Conservation (phyloP, 1,140 invertebrate genomes). For the Zaprionus africanus region DNA sequence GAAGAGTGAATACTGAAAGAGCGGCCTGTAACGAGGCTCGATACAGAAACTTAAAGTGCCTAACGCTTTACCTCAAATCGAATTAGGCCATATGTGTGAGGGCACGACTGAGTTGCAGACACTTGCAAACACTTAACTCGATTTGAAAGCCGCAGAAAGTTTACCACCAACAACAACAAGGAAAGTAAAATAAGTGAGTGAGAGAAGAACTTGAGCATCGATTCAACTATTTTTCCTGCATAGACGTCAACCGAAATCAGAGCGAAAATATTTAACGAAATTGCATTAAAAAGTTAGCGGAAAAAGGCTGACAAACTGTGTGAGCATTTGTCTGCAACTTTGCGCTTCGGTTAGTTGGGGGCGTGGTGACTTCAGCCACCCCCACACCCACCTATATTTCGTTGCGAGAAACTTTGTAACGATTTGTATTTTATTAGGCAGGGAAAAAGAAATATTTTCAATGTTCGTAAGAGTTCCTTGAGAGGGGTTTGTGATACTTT, state of each 20-base stretch:
- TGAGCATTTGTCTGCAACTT: slow-evolving; percentile 36
- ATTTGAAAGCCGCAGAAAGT: slow-evolving; percentile 70
- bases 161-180: slow-evolving; percentile 32
- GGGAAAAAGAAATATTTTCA: not conserved
- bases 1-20: not conserved
- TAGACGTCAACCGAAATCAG: slow-evolving; percentile 56
- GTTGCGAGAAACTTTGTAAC: not conserved
- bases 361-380: not conserved
- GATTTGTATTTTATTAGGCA: not conserved
- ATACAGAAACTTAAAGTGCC: slow-evolving; percentile 48
- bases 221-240: slow-evolving; percentile 54
- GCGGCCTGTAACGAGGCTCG: not conserved
- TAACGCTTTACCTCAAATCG: slow-evolving; percentile 65
- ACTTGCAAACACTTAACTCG: slow-evolving; percentile 71
- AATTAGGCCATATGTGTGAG: slow-evolving; percentile 64
- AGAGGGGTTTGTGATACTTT: not conserved
- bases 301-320: slow-evolving; percentile 58
- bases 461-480: not conserved
- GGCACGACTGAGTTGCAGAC: slow-evolving; percentile 43
- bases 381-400: not conserved
- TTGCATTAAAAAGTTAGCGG: slow-evolving; percentile 74
- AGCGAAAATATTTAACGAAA: slow-evolving; percentile 70
- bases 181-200: not conserved
- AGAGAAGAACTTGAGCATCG: slow-evolving; percentile 8
- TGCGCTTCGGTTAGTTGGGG: slow-evolving; percentile 17